A percentile compares a stretch with the other conserved stretches of the same genome.
These are phyloP conservation scores for Hydropsyche tenuis DNA, from an alignment of 1,140 invertebrate genomes.

Conservation along the genomic window DNA sequence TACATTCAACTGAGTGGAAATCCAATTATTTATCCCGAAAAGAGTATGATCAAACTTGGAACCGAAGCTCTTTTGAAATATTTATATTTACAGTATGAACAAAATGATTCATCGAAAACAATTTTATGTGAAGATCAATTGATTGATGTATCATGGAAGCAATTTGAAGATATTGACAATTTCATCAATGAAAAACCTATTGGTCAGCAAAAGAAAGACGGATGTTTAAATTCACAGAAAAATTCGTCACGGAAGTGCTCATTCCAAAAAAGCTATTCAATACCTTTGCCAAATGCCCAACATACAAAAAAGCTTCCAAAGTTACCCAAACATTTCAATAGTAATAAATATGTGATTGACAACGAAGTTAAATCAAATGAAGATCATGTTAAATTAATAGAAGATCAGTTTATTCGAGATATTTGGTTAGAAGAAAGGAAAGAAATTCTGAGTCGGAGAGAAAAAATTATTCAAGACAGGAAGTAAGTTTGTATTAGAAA, in stretches of 20 bases:
- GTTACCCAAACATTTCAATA: slow-evolving; percentile 49
- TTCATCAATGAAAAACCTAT: background rate
- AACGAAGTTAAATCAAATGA: slow-evolving; percentile 47
- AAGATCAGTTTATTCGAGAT: slow-evolving; percentile 54
- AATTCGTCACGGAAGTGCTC: no score
- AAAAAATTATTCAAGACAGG: slow-evolving; percentile 58
- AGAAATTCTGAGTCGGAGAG: slow-evolving; percentile 54
- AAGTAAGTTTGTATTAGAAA: slow-evolving; percentile 52
- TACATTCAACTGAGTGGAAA: slow-evolving; percentile 63
- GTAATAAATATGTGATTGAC: slow-evolving; percentile 56
- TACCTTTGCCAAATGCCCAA: background rate
- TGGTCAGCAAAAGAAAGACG: slow-evolving; percentile 16
- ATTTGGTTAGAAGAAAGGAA: slow-evolving; percentile 56
- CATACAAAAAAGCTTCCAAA: background rate
- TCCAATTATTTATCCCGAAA: slow-evolving; percentile 62
- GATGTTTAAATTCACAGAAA: no score
- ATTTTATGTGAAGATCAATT: slow-evolving; percentile 24
- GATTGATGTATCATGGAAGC: slow-evolving; percentile 26
- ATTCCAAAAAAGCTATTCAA: background rate
- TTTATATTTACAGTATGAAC: slow-evolving; percentile 56
- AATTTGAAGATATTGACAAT: slow-evolving; percentile 15
- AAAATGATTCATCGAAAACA: slow-evolving; percentile 6
- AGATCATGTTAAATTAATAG: slow-evolving; percentile 54
- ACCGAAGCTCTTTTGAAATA: slow-evolving; percentile 57
- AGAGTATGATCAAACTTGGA: slow-evolving; percentile 59